Evolutionary conservation across 2,797 vertebrate genomes (phyloP), one percentile per base, ranked within the genome.

Genomic region (Amphiprion clarkii): DNA sequence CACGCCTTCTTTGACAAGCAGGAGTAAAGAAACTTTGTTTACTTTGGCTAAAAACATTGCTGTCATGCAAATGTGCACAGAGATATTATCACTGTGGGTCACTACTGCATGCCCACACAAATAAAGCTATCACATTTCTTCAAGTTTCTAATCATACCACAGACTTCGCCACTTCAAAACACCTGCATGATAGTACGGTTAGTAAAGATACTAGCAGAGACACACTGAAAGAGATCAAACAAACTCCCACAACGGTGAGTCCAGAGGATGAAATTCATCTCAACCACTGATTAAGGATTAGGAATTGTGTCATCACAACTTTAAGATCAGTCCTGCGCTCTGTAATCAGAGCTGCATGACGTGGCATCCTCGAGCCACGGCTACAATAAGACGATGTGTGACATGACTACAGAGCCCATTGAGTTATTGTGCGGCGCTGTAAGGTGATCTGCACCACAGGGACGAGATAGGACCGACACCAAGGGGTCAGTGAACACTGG

Each of bases 381-480:
- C 60, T 64, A 81, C 73, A 80, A 82, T 62, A 65, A 83, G 48
- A 64, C 23, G 16, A 76, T 85, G 73, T 71, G 82, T 58, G 74
- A 90, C 70, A 23, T 62, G 70, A 68, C 71, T 61, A 39, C 57
- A 69, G 63, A 81, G 62, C 74, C 85, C 71, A 70, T 17, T 59
- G 56, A 88, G 83, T 69, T 80, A 62, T 84, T 89, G 70, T 87
- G 74, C 1, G 2, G 33, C 3, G 33, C 55, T 72, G 90, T 87
- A 94, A 93, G 74, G 29, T 67, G 84, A 94, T 90, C 88, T 51
- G 67, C 2, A 68, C 79, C 56, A 53, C 68, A 8, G 81, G 84
- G 83, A 73, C 55, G 16, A 83, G 76, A 85, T 58, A 76, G 78
- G 70, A 67, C 83, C 60, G 40, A 71, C 78, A 77, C 57, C 1